Conservation (phyloP, 2,888 invertebrate genomes). For the Folsomia candida region DNA sequence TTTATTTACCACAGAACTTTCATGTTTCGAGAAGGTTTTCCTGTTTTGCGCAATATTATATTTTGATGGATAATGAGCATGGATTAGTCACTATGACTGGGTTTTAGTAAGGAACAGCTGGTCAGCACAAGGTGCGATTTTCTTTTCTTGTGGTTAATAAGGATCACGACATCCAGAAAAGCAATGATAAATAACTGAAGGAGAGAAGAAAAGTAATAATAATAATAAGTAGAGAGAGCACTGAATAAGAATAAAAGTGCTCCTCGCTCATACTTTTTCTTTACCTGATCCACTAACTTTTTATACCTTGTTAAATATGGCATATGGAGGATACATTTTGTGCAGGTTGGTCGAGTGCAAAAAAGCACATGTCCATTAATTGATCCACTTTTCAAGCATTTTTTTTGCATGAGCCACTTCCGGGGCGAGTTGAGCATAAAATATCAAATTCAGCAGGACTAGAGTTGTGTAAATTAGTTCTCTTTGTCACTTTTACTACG, state of each 20-base stretch:
- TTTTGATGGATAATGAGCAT: background rate
- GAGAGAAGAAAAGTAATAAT: background rate
- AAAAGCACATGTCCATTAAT: background rate
- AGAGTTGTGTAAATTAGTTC: background rate
- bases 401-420: background rate
- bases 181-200: background rate
- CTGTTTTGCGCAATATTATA: background rate
- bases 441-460: background rate
- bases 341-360: background rate
- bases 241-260: too few species aligned
- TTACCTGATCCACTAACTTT: too few species aligned
- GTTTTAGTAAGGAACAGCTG: background rate
- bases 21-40: background rate
- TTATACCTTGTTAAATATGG: too few species aligned
- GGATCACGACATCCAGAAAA: background rate
- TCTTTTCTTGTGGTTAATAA: background rate
- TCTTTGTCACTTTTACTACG: background rate
- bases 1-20: too few species aligned
- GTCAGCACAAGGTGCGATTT: background rate
- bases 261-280: too few species aligned
- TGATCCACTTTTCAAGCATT: background rate
- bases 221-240: background rate
- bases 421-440: too few species aligned
- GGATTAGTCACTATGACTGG: background rate
- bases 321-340: background rate